Conservation (phyloP, 1,140 invertebrate genomes). For the Trinorchestia longiramus region DNA sequence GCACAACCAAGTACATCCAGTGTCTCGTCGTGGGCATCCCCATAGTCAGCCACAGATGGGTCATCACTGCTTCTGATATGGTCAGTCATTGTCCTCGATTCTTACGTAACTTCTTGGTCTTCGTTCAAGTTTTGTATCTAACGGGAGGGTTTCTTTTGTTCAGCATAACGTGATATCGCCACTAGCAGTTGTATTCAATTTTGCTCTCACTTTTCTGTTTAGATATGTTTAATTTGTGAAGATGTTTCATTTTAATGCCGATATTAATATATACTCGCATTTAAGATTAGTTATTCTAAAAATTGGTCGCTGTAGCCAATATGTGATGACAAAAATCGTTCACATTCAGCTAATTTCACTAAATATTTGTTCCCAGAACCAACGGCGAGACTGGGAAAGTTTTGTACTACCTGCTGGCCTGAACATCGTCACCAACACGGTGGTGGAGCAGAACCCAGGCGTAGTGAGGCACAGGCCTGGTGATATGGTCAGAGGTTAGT, state of each 20-base stretch:
- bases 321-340: background rate
- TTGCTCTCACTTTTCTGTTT: too few relatives aligned
- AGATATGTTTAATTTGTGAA: too few relatives aligned
- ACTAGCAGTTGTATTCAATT: too few relatives aligned
- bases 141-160: too few relatives aligned
- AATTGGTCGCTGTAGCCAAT: background rate
- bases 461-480: constrained; percentile 1
- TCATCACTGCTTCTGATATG: constrained; percentile 58
- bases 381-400: background rate
- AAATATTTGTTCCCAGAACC: background rate
- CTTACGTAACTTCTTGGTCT: too few relatives aligned
- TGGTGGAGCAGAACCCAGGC: constrained; percentile 48
- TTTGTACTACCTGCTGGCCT: constrained; percentile 26
- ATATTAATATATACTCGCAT: too few relatives aligned
- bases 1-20: constrained; percentile 66
- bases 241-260: too few relatives aligned
- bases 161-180: too few relatives aligned
- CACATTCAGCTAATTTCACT: background rate
- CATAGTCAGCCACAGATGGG: constrained; percentile 62
- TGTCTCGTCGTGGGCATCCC: constrained; percentile 64
- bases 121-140: too few relatives aligned
- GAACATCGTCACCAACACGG: constrained; percentile 3
- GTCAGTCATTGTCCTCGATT: constrained; percentile 14
- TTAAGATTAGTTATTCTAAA: too few relatives aligned
- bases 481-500: constrained; percentile 21